These are phyloP conservation scores for Lagorchestes hirsutus DNA, from an alignment of 2,797 vertebrate genomes.

Conservation along the genomic window DNA sequence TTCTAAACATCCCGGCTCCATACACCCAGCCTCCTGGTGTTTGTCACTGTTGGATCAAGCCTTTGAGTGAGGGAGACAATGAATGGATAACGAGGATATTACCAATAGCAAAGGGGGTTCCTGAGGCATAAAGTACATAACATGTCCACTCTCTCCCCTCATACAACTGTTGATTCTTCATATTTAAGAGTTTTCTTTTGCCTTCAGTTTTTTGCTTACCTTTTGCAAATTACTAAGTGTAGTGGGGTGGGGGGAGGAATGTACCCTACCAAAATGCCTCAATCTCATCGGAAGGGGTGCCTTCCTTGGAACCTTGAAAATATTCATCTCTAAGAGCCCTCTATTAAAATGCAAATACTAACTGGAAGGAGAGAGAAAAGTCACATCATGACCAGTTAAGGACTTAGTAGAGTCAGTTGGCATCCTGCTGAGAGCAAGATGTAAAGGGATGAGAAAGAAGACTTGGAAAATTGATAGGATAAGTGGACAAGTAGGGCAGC, in stretches of 20 bases:
- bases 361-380: not conserved
- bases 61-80: not conserved
- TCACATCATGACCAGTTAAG: not conserved
- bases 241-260: rapidly evolving
- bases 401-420: not conserved
- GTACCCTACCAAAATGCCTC: not conserved
- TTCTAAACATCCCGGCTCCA: not conserved
- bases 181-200: not conserved
- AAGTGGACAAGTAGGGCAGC: not conserved
- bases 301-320: not conserved
- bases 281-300: not conserved
- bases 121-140: not conserved
- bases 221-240: not conserved
- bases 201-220: not conserved
- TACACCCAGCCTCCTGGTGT: not conserved
- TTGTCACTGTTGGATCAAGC: not conserved
- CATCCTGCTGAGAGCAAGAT: not conserved
- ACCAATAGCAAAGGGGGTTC: not conserved
- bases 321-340: not conserved
- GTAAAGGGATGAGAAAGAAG: not conserved
- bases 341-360: not conserved
- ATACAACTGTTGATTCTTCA: not conserved
- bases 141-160: not conserved
- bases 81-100: not conserved
- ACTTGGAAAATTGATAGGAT: not conserved